Base-by-base conservation (phyloP, 2,888 invertebrate genomes). In the Bursaphelenchus okinawaensis region DNA sequence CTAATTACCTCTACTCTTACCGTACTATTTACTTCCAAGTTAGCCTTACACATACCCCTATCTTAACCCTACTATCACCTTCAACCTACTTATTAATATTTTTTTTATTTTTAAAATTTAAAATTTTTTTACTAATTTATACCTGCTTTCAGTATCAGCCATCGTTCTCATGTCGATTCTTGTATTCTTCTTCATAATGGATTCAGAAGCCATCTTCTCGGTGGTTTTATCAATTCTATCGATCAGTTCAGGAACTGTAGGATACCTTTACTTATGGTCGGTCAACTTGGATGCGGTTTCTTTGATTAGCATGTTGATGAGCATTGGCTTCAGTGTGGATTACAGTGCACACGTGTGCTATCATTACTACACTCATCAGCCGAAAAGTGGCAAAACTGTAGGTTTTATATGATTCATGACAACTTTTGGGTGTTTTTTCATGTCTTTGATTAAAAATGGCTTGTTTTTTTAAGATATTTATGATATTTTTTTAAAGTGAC, bases 271-370 rank as follows among this genome's bases (percentile, higher is more conserved):
- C 62, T 58, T 80, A 26, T 80, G 79, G 79, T 70, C 68, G 62
- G 79, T 80, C 20, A 73, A 78, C 65, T 68, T 80, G 51, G 80
- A 80, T 61, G 80, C 78, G 0, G 79, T 80, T 20, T 77, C 79
- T 0, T 71, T 80, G 22, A 78, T 79, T 60, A 75, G 74, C 12
- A 80, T 76, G 67, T 69, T 79, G 8, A 79, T 79, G 79, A 75
- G 75, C 28, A 80, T 79, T 59, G 79, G 79, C 12, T 80, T 80
- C 67, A 74, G 73, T 4, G 80, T 80, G 12, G 80, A 80, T 61
- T 80, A 80, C 66, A 77, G 76, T 8, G 67, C 63, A 1, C 80
- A 78, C 63, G 74, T 80, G 55, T 80, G 79, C 64, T 80, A 80
- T 64, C 80, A 80, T 67, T 80, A 78, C 66, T 80, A 78, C 60